Conservation (phyloP, 2,113 vertebrate genomes). For the Spermophilus dauricus region DNA sequence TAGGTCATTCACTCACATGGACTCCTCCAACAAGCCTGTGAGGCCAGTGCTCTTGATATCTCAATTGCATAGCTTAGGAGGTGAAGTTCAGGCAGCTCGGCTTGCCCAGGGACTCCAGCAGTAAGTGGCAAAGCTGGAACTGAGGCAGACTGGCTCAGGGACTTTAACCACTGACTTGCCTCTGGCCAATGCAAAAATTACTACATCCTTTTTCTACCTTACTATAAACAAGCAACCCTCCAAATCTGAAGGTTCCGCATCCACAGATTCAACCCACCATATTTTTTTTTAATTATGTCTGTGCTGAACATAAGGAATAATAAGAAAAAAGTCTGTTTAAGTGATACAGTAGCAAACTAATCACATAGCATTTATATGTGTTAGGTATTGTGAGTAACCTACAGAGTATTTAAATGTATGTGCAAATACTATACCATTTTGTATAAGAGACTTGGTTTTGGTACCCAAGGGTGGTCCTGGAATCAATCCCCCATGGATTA, state of each 20-base stretch:
- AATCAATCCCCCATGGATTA: neutral
- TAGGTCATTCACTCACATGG: neutral
- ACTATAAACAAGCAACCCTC: neutral
- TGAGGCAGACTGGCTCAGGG: neutral
- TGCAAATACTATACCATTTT: neutral
- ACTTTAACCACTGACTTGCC: neutral
- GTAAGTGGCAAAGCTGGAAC: neutral
- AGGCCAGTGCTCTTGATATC: neutral
- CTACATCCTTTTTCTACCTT: neutral
- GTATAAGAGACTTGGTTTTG: neutral
- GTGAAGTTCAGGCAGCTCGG: neutral
- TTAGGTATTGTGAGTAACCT: neutral
- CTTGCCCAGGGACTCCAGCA: neutral
- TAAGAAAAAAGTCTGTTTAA: neutral
- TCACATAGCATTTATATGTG: neutral
- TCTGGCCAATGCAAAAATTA: neutral
- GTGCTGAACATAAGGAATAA: neutral
- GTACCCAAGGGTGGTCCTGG: neutral
- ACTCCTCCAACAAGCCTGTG: neutral
- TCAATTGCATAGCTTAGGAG: neutral
- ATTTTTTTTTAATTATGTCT: neutral
- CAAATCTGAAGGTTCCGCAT: too few species aligned
- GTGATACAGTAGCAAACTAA: neutral
- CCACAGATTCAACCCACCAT: neutral
- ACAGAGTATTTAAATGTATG: neutral